phyloP scores from a whole-genome alignment of 1,140 invertebrate species.

The Drosophila kikkawai region DNA sequence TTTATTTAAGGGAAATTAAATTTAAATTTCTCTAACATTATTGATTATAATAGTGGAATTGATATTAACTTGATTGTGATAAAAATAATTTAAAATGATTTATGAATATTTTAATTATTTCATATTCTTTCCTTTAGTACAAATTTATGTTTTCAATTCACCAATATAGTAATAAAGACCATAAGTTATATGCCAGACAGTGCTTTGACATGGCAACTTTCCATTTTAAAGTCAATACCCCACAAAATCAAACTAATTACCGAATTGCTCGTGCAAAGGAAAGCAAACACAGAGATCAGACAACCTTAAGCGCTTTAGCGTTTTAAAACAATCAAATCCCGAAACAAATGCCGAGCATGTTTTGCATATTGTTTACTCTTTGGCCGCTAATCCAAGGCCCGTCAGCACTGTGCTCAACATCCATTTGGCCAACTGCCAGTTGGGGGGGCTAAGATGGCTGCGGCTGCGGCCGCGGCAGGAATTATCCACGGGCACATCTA shows the following conservation, averaged over 20 bases:
- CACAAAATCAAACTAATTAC: constrained; percentile 22
- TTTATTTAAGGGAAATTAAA: not conserved
- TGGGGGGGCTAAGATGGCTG: constrained; percentile 11
- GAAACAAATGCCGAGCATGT: constrained; percentile 48
- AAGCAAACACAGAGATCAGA: constrained; percentile 21
- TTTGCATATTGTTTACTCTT: constrained; percentile 25
- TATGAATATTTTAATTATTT: too few relatives aligned
- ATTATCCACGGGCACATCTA: constrained; percentile 21
- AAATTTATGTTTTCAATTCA: not conserved
- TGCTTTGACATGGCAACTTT: not conserved
- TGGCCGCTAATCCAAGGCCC: constrained; percentile 42
- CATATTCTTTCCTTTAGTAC: not conserved
- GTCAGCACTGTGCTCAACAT: constrained; percentile 39
- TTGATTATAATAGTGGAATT: not conserved
- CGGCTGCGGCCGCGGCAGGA: constrained; percentile 23
- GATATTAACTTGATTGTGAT: not conserved
- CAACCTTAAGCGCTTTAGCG: constrained; percentile 30
- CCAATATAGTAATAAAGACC: not conserved
- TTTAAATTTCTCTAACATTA: not conserved
- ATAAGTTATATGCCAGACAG: not conserved
- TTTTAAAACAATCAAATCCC: constrained; percentile 53
- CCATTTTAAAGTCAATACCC: not conserved
- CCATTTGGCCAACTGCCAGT: constrained; percentile 60
- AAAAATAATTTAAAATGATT: not conserved
- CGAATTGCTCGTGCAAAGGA: not conserved